Conservation (phyloP, 2,797 vertebrate species). For the Spinus pinus region DNA sequence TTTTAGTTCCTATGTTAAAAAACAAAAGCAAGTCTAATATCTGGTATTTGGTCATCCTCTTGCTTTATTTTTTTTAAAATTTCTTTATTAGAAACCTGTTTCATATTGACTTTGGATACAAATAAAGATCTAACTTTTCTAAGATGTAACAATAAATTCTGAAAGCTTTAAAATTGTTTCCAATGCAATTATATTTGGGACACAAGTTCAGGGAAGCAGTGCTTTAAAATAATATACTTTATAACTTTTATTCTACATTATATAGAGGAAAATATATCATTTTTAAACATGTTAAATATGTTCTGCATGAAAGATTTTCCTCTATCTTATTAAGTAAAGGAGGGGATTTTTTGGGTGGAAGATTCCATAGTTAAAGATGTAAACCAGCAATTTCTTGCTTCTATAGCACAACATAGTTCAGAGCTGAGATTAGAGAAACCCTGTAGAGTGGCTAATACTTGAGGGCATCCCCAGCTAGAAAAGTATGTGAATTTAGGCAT, state of each 20-base stretch:
- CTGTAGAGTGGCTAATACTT: constrained; percentile 84
- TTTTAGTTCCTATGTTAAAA: not conserved
- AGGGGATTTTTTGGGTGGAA: constrained; percentile 57
- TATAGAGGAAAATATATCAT: not conserved
- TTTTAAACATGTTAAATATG: not conserved
- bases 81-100: not conserved
- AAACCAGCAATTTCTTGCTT: constrained; percentile 84
- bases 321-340: constrained; percentile 75
- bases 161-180: not conserved
- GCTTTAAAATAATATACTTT: not conserved
- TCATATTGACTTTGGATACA: not conserved
- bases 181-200: not conserved
- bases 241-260: not conserved
- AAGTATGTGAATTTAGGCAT: constrained; percentile 86
- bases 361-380: constrained; percentile 77
- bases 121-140: not conserved
- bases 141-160: not conserved
- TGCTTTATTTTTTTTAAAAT: not conserved
- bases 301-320: constrained; percentile 59
- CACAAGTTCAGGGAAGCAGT: not conserved
- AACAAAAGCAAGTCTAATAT: not conserved
- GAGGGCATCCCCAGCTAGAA: constrained; percentile 82
- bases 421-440: constrained; percentile 86
- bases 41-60: not conserved
- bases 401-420: constrained; percentile 83